Evolutionary conservation across 2,888 invertebrate genomes (phyloP).

Genomic region (Orthonychiurus folsomi): DNA sequence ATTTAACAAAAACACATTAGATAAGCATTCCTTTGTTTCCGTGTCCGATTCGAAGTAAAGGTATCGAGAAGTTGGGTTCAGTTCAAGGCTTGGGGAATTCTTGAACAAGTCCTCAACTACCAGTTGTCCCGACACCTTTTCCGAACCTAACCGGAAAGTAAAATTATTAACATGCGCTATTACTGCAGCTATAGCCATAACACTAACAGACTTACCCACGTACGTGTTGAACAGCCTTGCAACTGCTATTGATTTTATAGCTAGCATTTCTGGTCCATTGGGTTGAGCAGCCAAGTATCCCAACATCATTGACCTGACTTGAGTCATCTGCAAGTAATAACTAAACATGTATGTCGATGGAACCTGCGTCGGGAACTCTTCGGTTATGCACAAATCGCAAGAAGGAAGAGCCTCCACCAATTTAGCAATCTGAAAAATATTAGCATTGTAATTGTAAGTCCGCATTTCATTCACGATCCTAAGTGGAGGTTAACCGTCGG

Average conservation of each 20-base stretch:
- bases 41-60: slow-evolving; percentile 17
- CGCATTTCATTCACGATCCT: not conserved
- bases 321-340: slow-evolving; percentile 24
- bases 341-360: slow-evolving; percentile 19
- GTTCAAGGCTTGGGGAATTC: slow-evolving; percentile 6
- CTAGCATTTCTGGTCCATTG: slow-evolving; percentile 18
- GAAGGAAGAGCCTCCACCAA: slow-evolving; percentile 22
- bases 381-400: slow-evolving; percentile 25
- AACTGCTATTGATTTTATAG: slow-evolving; percentile 27
- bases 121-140: slow-evolving; percentile 34
- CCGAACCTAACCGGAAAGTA: slow-evolving; percentile 22
- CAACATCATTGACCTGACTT: slow-evolving; percentile 26
- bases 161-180: slow-evolving; percentile 1
- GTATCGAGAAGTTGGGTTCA: slow-evolving; percentile 10
- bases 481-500: too few relatives aligned
- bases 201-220: slow-evolving; percentile 31
- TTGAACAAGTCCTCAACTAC: slow-evolving; percentile 24
- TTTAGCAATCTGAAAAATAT: slow-evolving; percentile 20
- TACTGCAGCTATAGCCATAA: too few relatives aligned
- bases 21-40: slow-evolving; percentile 23
- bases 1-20: slow-evolving; percentile 31
- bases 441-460: not conserved
- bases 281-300: slow-evolving; percentile 19
- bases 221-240: slow-evolving; percentile 30
- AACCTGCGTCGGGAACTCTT: slow-evolving; percentile 24